Base-by-base conservation (phyloP, 2,888 invertebrate species). In the Drosophila testacea region DNA sequence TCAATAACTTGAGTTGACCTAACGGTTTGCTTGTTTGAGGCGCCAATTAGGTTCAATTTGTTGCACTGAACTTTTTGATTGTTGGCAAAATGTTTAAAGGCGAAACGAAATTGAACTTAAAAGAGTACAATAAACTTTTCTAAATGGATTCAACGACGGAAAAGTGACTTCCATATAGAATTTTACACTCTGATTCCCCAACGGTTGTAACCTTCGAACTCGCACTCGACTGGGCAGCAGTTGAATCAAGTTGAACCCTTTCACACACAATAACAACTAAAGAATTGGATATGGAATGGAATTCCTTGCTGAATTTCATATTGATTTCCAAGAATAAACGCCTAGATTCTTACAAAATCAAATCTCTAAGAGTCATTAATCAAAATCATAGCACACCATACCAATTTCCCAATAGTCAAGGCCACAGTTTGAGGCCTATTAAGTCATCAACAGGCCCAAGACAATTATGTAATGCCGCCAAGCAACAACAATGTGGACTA, bases 41-140 rank as follows among this genome's bases (percentile, higher is more conserved):
- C 69, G 52, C 66, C 73, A 81, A 79, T 74, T 81, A 61, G 54
- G 74, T 81, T 79, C 70, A 74, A 81, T 78, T 78, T 80, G 77
- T 55, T 51, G 30, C 41, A 65, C 42, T 65, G 39, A 74, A 70
- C 67, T 74, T 74, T 79, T 68, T 63, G 67, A 79, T 78, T 81
- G 66, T 41, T 73, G 44, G 9, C 63, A 57, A 44, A 59, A 60
- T 50, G 28, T 60, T 34, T 32, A 9, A 6, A 7, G 9, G 6
- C 32, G 7, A 32, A 32, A 7, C 6, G 32, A 51, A 54, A 28
- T 32, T 32, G 11, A 36, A 46, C 42, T 39, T 2, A 30, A 41
- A 34, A 54, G 9, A 22, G 11, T 42, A 22, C 6, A 36, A 30
- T 32, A 74, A 59, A 52, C 57, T 66, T 59, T 54, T n/a, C 2